Evolutionary conservation across 2,113 vertebrate genomes (phyloP), one percentile per base, ranked within the genome.

Genomic region (Otis tarda): DNA sequence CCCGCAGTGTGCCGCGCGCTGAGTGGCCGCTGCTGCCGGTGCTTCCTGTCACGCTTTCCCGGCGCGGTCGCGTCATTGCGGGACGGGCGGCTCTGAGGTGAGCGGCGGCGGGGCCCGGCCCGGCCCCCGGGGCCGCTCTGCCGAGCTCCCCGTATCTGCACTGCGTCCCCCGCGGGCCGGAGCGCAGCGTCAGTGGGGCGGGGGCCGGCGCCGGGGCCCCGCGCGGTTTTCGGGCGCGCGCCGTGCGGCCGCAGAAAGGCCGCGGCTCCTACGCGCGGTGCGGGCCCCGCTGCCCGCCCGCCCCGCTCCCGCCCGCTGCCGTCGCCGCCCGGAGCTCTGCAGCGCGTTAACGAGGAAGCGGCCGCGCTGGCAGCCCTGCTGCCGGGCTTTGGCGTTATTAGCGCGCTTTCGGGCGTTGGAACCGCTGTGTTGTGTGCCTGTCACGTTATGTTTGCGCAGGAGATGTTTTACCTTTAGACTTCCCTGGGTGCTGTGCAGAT

Each of bases 11-110:
- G 5, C 13, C 3, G 56, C 8, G 31, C 23, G 11, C 11, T n/a
- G n/a, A n/a, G n/a, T n/a, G n/a, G n/a, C n/a, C n/a, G n/a, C n/a
- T n/a, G n/a, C n/a, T n/a, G n/a, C n/a, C n/a, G n/a, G n/a, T n/a
- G 11, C 11, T 96, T 97, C 95, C 96, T 93, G 75, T 63, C 55
- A 96, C 65, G 95, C 92, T 97, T 94, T 95, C 77, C 27, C 20
- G 47, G 64, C 25, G 55, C 6, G 65, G 86, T 99, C 98, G 98
- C 98, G 98, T 99, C 98, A 99, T 55, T 60, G 91, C 25, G 45
- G 76, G 65, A 17, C 23, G 22, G 83, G 28, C 3, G 35, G 52
- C 4, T 19, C 24, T n/a, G 71, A 93, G 93, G 90, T 89, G 86
- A 93, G 89, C 14, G 53, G 25, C 8, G 41, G 52, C 4, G n/a